Evolutionary conservation across 1,140 invertebrate species (phyloP).

Genomic region (Leguminivora glycinivorella): DNA sequence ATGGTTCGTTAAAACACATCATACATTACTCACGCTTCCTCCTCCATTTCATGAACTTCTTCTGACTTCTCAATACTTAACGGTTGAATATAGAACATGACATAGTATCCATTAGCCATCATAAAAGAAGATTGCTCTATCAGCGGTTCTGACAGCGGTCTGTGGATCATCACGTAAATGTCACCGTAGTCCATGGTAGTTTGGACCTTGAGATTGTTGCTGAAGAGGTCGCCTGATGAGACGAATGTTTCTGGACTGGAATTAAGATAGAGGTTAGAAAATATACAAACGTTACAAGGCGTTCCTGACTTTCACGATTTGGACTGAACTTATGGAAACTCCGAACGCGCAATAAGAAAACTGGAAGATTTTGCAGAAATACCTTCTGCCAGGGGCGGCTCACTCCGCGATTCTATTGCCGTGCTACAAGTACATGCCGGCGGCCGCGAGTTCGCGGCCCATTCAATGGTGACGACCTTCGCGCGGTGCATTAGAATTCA

Average conservation of each 20-base stretch:
- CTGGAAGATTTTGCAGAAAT: no score
- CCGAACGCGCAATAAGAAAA: no score
- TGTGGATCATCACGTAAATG: slow-evolving; percentile 15
- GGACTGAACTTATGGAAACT: no score
- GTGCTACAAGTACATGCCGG: no score
- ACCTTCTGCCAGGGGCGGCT: no score
- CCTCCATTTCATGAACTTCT: slow-evolving; percentile 22
- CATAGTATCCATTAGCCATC: slow-evolving; percentile 1
- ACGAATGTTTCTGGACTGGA: background rate
- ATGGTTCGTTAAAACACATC: no score
- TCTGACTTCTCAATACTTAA: slow-evolving; percentile 1
- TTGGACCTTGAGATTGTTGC: slow-evolving; percentile 13
- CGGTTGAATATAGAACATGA: slow-evolving; percentile 17
- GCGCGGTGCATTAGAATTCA: no score
- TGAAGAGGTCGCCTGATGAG: background rate
- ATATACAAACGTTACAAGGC: no score
- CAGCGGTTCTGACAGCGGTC: background rate
- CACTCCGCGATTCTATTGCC: no score
- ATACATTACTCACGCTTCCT: background rate
- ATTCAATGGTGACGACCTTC: no score
- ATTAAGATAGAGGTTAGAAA: background rate
- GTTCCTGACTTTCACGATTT: no score
- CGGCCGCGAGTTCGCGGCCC: no score
- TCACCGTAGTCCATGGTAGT: background rate
- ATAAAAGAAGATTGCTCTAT: slow-evolving; percentile 1